Evolutionary conservation across 2,888 invertebrate species (phyloP).

Genomic region (Isoperla grammatica): DNA sequence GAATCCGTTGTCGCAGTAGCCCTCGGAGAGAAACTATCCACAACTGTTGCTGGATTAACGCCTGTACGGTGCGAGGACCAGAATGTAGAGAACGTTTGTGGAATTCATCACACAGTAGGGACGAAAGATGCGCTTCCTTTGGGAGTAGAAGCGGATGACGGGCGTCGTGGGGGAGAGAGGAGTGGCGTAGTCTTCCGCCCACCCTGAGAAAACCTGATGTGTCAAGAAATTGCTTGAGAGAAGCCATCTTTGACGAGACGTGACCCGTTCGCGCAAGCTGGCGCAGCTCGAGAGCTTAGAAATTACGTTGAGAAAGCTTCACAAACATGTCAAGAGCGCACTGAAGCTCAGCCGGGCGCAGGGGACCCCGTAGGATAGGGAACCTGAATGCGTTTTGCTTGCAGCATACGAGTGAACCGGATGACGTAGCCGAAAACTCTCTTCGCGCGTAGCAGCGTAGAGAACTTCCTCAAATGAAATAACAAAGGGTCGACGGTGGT

Average conservation of each 20-base stretch:
- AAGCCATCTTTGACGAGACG: not conserved
- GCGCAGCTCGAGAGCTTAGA: not conserved
- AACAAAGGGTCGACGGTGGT: not conserved
- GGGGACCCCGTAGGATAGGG: not conserved
- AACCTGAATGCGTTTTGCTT: not conserved
- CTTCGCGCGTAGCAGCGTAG: not conserved
- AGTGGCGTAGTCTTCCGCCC: conserved; percentile 35
- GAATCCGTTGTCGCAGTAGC: not conserved
- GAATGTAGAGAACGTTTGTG: not conserved
- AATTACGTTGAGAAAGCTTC: not conserved
- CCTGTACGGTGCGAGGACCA: not conserved
- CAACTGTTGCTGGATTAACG: not conserved
- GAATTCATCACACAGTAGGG: not conserved
- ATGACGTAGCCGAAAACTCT: not conserved
- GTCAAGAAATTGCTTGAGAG: not conserved
- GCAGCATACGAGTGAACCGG: not conserved
- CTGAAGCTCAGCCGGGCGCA: not conserved
- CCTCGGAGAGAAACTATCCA: not conserved
- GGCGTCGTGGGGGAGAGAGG: not conserved
- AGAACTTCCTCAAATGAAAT: not conserved
- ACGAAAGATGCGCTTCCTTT: not conserved
- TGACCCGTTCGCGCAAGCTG: not conserved
- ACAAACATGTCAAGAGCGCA: not conserved
- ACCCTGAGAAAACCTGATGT: conserved; percentile 33
- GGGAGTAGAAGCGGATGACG: not conserved